Percentiles rank a stretch among this genome's conserved stretches.
Conservation (phyloP, 2,797 vertebrate genomes). For the Hippocampus kuda region DNA sequence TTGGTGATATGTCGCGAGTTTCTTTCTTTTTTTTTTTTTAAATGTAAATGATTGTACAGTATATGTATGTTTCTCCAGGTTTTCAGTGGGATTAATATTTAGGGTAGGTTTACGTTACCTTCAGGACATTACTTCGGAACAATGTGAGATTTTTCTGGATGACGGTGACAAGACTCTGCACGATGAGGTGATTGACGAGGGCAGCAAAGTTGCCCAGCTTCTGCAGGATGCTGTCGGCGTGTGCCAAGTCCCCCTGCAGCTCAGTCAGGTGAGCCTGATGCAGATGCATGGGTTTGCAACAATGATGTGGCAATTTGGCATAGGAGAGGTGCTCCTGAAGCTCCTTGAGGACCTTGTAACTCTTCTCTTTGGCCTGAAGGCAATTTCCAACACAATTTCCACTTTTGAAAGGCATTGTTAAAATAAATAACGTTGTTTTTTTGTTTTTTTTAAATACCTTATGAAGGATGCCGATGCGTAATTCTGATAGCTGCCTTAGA, state of each 20-base stretch:
- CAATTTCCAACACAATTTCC: neutral
- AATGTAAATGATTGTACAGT: neutral
- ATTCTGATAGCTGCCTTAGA: slow-evolving; percentile 56
- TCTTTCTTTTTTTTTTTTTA: too few species aligned
- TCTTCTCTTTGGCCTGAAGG: slow-evolving; percentile 66
- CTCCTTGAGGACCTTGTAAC: slow-evolving; percentile 53
- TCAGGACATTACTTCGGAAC: slow-evolving; percentile 59
- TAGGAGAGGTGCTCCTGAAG: slow-evolving; percentile 55
- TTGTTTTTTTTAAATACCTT: slow-evolving; percentile 48
- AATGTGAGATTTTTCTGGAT: slow-evolving; percentile 45
- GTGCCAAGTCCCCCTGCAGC: slow-evolving; percentile 47
- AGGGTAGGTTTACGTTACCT: slow-evolving; percentile 54
- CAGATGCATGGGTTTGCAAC: slow-evolving; percentile 48
- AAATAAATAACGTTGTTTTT: neutral
- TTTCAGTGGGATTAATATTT: neutral
- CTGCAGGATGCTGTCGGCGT: slow-evolving; percentile 48
- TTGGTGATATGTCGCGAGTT: too few species aligned
- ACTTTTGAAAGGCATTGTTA: neutral
- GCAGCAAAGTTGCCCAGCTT: slow-evolving; percentile 62
- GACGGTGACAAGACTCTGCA: slow-evolving; percentile 65
- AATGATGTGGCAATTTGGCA: slow-evolving; percentile 21
- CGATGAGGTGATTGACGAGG: slow-evolving; percentile 66
- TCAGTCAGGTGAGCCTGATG: slow-evolving; percentile 34
- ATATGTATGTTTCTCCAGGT: neutral
- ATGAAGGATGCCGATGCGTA: slow-evolving; percentile 50